Evolutionary conservation across 2,888 invertebrate species (phyloP).

Genomic region (Gonocerus acuteangulatus): DNA sequence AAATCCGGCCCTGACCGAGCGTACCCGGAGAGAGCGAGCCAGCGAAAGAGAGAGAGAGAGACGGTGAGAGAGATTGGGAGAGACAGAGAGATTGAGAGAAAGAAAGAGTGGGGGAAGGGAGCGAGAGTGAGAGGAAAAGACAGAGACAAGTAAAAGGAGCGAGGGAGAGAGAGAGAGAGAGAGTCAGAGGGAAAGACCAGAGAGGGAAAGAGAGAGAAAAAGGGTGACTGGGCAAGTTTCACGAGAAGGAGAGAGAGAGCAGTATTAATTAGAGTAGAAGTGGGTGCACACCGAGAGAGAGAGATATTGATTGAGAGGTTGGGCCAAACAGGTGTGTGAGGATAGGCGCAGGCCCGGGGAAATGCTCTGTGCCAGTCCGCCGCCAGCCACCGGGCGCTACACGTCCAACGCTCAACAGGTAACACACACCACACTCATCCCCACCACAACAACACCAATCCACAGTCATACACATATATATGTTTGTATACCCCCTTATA

Average conservation of each 20-base stretch:
- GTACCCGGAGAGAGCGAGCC: neutral
- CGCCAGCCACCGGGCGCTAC: neutral
- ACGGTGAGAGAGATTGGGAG: neutral
- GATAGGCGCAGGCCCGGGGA: conserved; percentile 7
- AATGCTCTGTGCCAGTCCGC: neutral
- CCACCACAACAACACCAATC: no score
- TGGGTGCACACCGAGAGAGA: neutral
- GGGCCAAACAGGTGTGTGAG: conserved; percentile 15
- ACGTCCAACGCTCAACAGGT: no score
- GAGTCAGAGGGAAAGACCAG: no score
- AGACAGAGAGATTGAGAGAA: neutral
- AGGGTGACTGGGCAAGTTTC: neutral
- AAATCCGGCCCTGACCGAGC: no score
- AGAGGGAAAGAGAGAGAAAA: neutral
- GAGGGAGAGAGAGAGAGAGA: neutral
- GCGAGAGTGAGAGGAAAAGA: conserved; percentile 1
- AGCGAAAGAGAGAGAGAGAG: neutral
- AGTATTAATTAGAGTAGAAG: conserved; percentile 31
- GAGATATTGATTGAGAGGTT: conserved; percentile 6
- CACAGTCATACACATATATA: no score
- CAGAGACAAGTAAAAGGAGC: conserved; percentile 27
- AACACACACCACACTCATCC: no score
- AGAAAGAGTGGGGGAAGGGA: neutral
- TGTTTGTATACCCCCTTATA: no score
- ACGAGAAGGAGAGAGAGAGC: neutral